A percentile compares a stretch with the other conserved stretches of the same genome.
Conservation (phyloP, 2,113 vertebrate genomes). For the Anarhynchus alexandrinus region DNA sequence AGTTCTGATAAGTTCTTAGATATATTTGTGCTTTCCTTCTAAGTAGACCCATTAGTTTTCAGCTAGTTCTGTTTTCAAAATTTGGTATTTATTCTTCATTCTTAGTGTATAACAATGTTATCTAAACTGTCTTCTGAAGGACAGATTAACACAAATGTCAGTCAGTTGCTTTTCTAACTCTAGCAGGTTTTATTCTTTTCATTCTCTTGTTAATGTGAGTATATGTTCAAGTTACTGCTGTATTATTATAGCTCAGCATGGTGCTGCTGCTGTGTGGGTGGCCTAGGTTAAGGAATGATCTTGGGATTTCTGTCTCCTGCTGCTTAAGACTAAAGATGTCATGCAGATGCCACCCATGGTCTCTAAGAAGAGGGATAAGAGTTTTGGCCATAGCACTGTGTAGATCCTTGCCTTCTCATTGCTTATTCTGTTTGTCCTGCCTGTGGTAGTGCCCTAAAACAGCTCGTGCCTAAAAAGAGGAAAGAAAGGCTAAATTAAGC, state of each 20-base stretch:
- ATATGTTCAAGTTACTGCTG: slow-evolving; percentile 61
- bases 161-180: slow-evolving; percentile 33
- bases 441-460: not conserved
- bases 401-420: not conserved
- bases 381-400: not conserved
- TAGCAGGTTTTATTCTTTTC: slow-evolving; percentile 57
- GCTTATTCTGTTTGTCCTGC: not conserved
- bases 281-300: slow-evolving; percentile 26
- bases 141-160: slow-evolving; percentile 43
- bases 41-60: not conserved
- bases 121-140: slow-evolving; percentile 19
- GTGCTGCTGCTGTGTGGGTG: slow-evolving; percentile 53
- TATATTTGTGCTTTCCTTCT: not conserved
- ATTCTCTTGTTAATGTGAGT: slow-evolving; percentile 67
- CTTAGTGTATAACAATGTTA: slow-evolving; percentile 5
- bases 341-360: slow-evolving; percentile 56
- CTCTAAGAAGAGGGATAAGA: slow-evolving; percentile 43
- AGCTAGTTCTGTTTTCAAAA: not conserved
- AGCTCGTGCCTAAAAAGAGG: not conserved
- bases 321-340: slow-evolving; percentile 64
- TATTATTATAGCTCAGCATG: slow-evolving; percentile 67
- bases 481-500: not conserved
- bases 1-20: not conserved
- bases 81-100: not conserved
- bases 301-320: slow-evolving; percentile 64